Base-by-base conservation (phyloP, 53 echinoderm and acorn worm genomes). In the Arbacia lixula region DNA sequence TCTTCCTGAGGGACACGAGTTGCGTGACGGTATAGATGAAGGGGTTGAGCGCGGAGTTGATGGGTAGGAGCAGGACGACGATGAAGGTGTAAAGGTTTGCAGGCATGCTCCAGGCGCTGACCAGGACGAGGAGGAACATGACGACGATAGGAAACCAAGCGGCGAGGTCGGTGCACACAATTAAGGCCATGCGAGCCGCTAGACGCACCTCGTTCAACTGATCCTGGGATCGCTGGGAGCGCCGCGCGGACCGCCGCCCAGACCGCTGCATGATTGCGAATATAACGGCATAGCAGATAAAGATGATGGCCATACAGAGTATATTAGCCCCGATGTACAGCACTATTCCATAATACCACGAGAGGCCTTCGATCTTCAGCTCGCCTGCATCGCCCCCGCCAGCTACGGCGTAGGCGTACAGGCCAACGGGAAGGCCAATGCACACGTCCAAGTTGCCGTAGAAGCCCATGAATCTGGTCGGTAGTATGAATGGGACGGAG, bases 361-460 rank as follows among this genome's bases (percentile, higher is more conserved):
- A 56, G 2, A 58, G 34, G 6, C 78, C 78, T 38, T 77, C 78
- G 25, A 77, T 46, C 40, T 77, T 58, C 24, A 58, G 9, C 60
- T 77, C 78, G 11, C 53, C 53, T 4, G 69, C 11, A 14, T 69
- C 69, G 21, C 69, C 69, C 12, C 74, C 74, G 56, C 78, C 78
- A 10, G 78, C 57, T 21, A 56, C 37, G 12, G 78, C 37, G 41
- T 77, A 77, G 60, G 58, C 26, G 26, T 77, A 46, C 14, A 77
- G 56, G 21, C 78, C 78, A n/a, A 77, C 78, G 12, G 90, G 90
- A 60, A 86, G 52, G 10, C 90, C 85, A n/a, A 85, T 81, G 55
- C 85, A 90, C 34, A 86, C 86, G 38, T 86, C 90, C 3, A 81
- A 71, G 62, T 53, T 56, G 38, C 85, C 85, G 65, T 90, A 90